These are phyloP conservation scores for pig (Sus scrofa) DNA, from an alignment of 2,113 vertebrate genomes.

Conservation along the genomic window T2T-Sscrofa CM000826.6:112185501-112186000, in stretches of 20 bases:
- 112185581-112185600: slow-evolving; percentile 76
- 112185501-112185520: slow-evolving; percentile 74
- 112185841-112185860: slow-evolving; percentile 71
- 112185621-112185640: slow-evolving; percentile 81
- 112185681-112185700: slow-evolving; percentile 97
- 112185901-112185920: neutral
- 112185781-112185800: slow-evolving; percentile 88
- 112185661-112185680: slow-evolving; percentile 97
- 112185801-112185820: slow-evolving; percentile 75
- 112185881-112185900: slow-evolving; percentile 17
- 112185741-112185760: slow-evolving; percentile 97
- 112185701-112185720: slow-evolving; percentile 99
- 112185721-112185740: slow-evolving; percentile 96
- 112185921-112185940: slow-evolving; percentile 39
- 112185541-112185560: slow-evolving; percentile 61
- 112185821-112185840: slow-evolving; percentile 74
- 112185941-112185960: neutral
- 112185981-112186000: slow-evolving; percentile 9
- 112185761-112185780: slow-evolving; percentile 99
- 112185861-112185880: slow-evolving; percentile 57
- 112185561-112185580: slow-evolving; percentile 70
- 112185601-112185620: slow-evolving; percentile 78
- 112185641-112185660: slow-evolving; percentile 90
- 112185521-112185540: slow-evolving; percentile 63
- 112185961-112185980: neutral